A percentile compares a stretch with the other conserved stretches of the same genome.
Conservation (phyloP, 2,113 vertebrate species). For the Cichladusa arquata region DNA sequence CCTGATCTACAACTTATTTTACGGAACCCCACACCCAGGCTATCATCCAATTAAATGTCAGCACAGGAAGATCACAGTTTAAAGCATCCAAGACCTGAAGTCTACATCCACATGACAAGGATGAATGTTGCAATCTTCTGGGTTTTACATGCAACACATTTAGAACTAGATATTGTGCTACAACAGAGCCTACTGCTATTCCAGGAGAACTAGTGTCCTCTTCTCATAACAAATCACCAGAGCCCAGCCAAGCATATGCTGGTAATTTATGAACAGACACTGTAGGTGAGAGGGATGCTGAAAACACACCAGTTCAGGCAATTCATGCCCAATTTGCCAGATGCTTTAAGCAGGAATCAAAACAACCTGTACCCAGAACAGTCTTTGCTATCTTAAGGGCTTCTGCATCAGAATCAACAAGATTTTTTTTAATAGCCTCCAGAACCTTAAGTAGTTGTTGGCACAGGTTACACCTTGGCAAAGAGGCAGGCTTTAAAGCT, state of each 20-base stretch:
- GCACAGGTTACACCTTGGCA: background rate
- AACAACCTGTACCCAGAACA: background rate
- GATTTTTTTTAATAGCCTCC: background rate
- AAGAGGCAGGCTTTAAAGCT: background rate
- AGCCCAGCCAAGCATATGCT: background rate
- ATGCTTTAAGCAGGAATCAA: background rate
- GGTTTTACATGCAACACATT: background rate
- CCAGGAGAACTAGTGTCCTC: background rate
- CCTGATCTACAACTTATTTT: background rate
- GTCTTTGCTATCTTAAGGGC: background rate
- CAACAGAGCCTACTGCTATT: background rate
- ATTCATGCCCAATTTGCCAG: background rate
- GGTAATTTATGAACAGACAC: background rate
- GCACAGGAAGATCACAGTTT: background rate
- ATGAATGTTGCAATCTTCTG: background rate
- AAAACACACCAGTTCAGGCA: background rate
- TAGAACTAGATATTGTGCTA: background rate
- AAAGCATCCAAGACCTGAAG: background rate
- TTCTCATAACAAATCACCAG: background rate
- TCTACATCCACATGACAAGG: background rate
- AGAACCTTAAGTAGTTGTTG: slow-evolving; percentile 6
- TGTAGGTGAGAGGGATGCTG: background rate
- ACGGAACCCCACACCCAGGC: background rate
- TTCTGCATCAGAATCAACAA: background rate
- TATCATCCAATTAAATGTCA: background rate